Evolutionary conservation across 2,888 invertebrate species (phyloP).

Genomic region (Dicranocentrus wangi): DNA sequence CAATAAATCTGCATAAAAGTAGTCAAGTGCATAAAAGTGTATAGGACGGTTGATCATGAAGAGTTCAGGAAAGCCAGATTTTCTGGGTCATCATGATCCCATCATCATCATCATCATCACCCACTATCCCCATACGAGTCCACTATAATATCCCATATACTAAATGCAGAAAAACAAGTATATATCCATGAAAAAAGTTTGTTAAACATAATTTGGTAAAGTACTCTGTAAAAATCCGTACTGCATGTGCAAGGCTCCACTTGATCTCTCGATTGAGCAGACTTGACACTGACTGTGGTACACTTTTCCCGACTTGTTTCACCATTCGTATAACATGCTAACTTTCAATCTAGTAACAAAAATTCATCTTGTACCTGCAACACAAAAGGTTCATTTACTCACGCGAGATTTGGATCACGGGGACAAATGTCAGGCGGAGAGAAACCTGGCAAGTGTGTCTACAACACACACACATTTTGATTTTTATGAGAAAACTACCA

Average conservation of each 20-base stretch:
- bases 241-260: too few species aligned
- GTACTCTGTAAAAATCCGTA: too few species aligned
- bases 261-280: too few species aligned
- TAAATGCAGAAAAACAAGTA: constrained; percentile 53
- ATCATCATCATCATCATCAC: neutral
- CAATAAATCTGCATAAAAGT: constrained; percentile 14
- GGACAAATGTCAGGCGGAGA: constrained; percentile 58
- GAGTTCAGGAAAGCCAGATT: constrained; percentile 30
- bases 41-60: neutral
- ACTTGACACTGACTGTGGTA: too few species aligned
- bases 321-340: constrained; percentile 24
- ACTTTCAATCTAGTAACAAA: neutral
- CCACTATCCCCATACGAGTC: too few species aligned
- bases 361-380: constrained; percentile 41
- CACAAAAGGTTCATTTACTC: constrained; percentile 15
- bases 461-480: neutral
- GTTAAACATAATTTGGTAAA: too few species aligned
- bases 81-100: constrained; percentile 43
- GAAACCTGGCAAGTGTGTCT: constrained; percentile 19
- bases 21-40: neutral
- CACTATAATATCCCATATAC: too few species aligned
- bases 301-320: constrained; percentile 59
- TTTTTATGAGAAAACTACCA: neutral
- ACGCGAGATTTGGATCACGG: constrained; percentile 58
- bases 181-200: constrained; percentile 47